Base-by-base conservation (phyloP, 1,140 invertebrate genomes). In the Aphidius gifuensis region DNA sequence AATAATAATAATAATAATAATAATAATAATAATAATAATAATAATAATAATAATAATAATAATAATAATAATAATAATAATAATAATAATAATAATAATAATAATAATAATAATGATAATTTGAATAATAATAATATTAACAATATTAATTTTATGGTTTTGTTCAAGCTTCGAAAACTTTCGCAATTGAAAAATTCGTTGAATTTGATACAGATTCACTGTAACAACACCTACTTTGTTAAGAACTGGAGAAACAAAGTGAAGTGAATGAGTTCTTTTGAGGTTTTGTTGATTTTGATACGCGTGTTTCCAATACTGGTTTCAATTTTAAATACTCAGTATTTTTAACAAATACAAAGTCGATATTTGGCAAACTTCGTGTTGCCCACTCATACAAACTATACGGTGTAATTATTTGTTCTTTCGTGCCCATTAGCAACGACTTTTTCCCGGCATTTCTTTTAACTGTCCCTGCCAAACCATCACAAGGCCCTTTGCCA, bases 391-490 rank as follows among this genome's bases (percentile, higher is more conserved):
- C 32, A 11, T 9, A 16, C 9, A 53, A 53, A 53, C 38, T 9
- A 38, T 53, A 32, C 39, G 38, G 38, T 53, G 1, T 53, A 21
- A 53, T 21, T 53, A 39, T 53, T 38, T 53, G 50, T 4, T 39
- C 38, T 53, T 53, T 49, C 1, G 48, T 7, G 7, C 48, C 48
- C 48, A 49, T 49, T 49, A 4, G 48, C 5, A 49, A 21, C 3
- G 48, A n/a, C 6, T 9, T 21, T n/a, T 23, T 55, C 5, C 11
- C 2, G 6, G 67, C 67, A n/a, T 60, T 45, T 56, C 67, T 58
- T 56, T 73, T 72, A 0, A 69, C 53, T 47, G 65, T 64, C 8
- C 70, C 71, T 6, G 67, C 70, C 45, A 71, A 21, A 9, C 48
- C 48, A 23, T 49, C 48, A 23, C 48, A 49, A 7, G 48, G 8